These are phyloP conservation scores for Calephelis virginiensis DNA, from an alignment of 1,140 invertebrate species.

Conservation along the genomic window DNA sequence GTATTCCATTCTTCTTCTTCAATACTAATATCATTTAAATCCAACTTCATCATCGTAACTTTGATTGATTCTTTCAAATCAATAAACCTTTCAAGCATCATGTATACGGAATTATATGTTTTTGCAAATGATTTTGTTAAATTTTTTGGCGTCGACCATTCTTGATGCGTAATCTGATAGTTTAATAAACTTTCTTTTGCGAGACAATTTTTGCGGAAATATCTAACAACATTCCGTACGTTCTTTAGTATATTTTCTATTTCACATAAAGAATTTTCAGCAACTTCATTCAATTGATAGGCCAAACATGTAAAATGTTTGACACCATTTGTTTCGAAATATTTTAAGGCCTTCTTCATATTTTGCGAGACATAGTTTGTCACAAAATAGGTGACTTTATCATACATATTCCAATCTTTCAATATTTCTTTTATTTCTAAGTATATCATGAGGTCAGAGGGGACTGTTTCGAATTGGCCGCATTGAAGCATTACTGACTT, in stretches of 20 bases:
- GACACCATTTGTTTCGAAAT: background rate
- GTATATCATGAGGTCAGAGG: background rate
- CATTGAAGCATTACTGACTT: background rate
- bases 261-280: background rate
- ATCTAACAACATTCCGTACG: background rate
- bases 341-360: background rate
- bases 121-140: slow-evolving; percentile 2
- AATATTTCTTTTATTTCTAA: slow-evolving; percentile 3
- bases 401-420: background rate
- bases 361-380: background rate
- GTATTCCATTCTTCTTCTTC: background rate
- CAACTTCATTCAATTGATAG: background rate
- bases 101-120: background rate
- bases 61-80: background rate
- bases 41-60: background rate
- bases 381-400: background rate
- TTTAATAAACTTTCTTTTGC: slow-evolving; percentile 7
- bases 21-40: background rate
- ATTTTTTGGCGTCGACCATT: background rate
- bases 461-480: background rate
- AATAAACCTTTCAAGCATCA: slow-evolving; percentile 3
- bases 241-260: background rate
- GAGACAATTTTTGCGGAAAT: background rate
- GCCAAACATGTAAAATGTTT: background rate
- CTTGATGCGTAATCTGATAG: background rate